Evolutionary conservation across 2,113 vertebrate species (phyloP), one percentile per base, ranked within the genome.

Genomic region (Cromileptes altivelis): DNA sequence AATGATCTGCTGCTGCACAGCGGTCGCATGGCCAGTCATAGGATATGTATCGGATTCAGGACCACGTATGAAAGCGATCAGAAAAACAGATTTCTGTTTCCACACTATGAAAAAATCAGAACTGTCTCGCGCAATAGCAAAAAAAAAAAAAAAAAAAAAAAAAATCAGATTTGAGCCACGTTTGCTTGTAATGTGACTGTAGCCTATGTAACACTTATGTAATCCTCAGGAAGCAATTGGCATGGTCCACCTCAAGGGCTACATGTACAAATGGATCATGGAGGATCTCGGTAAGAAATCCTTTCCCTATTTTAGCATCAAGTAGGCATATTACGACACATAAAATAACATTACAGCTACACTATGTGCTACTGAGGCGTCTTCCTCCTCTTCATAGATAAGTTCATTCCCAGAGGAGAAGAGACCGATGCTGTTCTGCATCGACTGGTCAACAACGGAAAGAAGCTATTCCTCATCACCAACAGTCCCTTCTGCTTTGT

Each of bases 401-500:
- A 96, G 84, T 97, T 95, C 67, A 97, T 97, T 40, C 89, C 95
- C 33, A 86, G 95, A 69, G 96, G 96, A 60, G 96, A 97, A 0
- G 96, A 97, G 86, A 97, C 96, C 0, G 94, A 96, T 1, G 96
- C 96, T 4, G 96, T 97, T 19, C 87, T 97, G 65, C 95, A 96
- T n/a, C 94, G 87, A 30, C 57, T 97, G 69, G 96, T 91, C 82
- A 94, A 81, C 52, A 78, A 91, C 0, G 96, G 95, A 55, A 97
- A 97, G 85, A 97, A 96, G 60, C 95, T 97, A 8, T 97, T 97
- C 82, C 96, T 97, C 81, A 97, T 97, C 79, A 97, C 96, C 68
- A 97, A 97, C 93, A 97, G 96, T 74, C 96, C 96, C 50, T 97
- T 96, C 89, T 96, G 96, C 91, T 97, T 97, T 86, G 96, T 97